These are phyloP conservation scores for Falco biarmicus DNA, from an alignment of 2,797 vertebrate species.

Conservation along the genomic window DNA sequence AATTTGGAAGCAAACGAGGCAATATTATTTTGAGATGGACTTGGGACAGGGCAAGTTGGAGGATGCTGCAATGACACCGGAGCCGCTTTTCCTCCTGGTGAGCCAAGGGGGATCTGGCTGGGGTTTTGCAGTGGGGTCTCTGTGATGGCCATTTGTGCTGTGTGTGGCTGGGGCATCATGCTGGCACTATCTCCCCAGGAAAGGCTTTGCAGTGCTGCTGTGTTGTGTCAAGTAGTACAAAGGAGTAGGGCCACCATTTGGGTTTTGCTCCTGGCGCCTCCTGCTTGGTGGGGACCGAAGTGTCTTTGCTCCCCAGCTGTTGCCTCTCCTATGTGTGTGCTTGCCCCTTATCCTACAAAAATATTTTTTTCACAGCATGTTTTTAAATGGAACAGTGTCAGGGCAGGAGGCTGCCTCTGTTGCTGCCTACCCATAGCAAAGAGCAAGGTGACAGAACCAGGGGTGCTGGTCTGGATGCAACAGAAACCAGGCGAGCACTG, in stretches of 20 bases:
- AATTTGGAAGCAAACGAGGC: background rate
- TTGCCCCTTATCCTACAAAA: background rate
- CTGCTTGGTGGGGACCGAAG: fast-evolving
- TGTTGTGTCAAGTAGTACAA: background rate
- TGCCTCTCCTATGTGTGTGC: background rate
- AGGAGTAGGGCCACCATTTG: fast-evolving
- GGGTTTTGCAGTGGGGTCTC: background rate
- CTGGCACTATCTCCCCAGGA: background rate
- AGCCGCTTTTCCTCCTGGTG: background rate
- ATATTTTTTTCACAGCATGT: fast-evolving
- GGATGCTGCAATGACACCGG: fast-evolving
- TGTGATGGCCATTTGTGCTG: fast-evolving
- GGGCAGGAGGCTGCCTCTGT: background rate
- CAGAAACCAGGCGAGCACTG: fast-evolving
- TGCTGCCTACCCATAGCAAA: background rate
- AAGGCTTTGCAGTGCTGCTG: fast-evolving
- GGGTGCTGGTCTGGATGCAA: background rate
- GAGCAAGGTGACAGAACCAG: background rate
- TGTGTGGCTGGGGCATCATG: fast-evolving
- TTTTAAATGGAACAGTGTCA: background rate
- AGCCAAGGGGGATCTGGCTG: background rate
- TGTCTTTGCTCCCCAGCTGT: background rate
- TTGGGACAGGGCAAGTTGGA: fast-evolving
- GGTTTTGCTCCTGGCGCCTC: background rate
- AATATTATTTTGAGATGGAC: background rate